Base-by-base conservation (phyloP, 2,797 vertebrate genomes). In the Loriculus beryllinus region DNA sequence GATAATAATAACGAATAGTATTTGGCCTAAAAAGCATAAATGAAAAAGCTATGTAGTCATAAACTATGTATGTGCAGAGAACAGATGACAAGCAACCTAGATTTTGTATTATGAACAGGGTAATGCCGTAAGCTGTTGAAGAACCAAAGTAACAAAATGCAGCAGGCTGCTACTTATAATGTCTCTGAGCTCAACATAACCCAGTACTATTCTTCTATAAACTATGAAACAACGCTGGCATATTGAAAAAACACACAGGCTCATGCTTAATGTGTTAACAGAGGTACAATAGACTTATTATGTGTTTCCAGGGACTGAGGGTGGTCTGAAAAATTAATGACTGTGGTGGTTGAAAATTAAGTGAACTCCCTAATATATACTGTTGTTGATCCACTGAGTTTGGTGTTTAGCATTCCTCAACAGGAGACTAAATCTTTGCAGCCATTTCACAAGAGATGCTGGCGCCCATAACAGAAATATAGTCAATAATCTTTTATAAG, bases 271-370 rank as follows among this genome's bases (percentile, higher is more conserved):
- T 95, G 92, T 91, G 83, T 91, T 96, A 92, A 88, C 96, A 85
- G 92, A 96, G 96, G 96, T 96, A 86, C 95, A 96, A 96, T 93
- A 93, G 96, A 90, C 95, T 95, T 79, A 93, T 90, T 94, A 96
- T 97, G 92, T 86, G 47, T 95, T 97, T 97, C 97, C 97, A 95
- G 96, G 96, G 96, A 96, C 97, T 94, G 96, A 96, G 98, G 98
- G 98, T 98, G 98, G 98, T 98, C 97, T 96, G 96, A 96, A 96
- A 97, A 98, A 98, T 98, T 97, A 98, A 98, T 97, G 97, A 95
- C 97, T 97, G 95, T 94, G 95, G 97, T 97, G 97, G 97, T 95
- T 97, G 97, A 96, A 98, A 98, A 97, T 98, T 98, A 98, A 98
- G 97, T 97, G 97, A 97, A 96, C 96, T 97, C 97, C 97, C 97